Evolutionary conservation across 2,797 vertebrate species (phyloP), one percentile per base, ranked within the genome.

Genomic region (Staurois parvus): DNA sequence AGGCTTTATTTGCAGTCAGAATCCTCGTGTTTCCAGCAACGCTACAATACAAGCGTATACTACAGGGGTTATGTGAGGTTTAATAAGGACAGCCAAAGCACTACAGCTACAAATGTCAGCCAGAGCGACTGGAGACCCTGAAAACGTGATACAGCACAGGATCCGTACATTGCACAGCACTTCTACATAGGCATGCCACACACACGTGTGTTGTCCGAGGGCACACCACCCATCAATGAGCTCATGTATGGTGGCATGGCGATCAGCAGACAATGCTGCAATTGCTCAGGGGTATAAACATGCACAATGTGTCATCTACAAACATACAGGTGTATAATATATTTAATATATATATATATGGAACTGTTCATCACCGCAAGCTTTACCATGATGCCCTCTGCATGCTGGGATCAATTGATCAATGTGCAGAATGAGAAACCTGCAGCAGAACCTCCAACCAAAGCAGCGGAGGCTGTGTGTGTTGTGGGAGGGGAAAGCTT

Each of bases 41-140:
- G 45, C 45, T 72, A 72, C 42, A 72, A 69, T 76, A 68, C 45
- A 69, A 34, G 30, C 26, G 21, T 30, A 76, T 40, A 70, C 52
- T 72, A 76, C 70, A 26, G 79, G 78, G 79, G 85, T 72, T 86
- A 81, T 68, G 11, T 77, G 67, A 86, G 79, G 85, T 86, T 82
- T 76, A 52, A n/a, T 76, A 70, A 81, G 78, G 84, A 79, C 83
- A 68, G 30, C 56, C 72, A 9, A 67, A 42, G 80, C 70, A 45
- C 26, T 32, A 72, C 37, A 72, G 34, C 70, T n/a, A 72, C 29
- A 37, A 40, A 72, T 72, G 78, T 52, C 67, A 72, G 78, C 66
- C 15, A 3, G 40, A 32, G 77, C 26, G 40, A 29, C 56, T 34
- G 48, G 40, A 2, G 37, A 62, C 26, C 42, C 77, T 30, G 70